Base-by-base conservation (phyloP, 2,797 vertebrate species). In the Diplodus puntazzo region DNA sequence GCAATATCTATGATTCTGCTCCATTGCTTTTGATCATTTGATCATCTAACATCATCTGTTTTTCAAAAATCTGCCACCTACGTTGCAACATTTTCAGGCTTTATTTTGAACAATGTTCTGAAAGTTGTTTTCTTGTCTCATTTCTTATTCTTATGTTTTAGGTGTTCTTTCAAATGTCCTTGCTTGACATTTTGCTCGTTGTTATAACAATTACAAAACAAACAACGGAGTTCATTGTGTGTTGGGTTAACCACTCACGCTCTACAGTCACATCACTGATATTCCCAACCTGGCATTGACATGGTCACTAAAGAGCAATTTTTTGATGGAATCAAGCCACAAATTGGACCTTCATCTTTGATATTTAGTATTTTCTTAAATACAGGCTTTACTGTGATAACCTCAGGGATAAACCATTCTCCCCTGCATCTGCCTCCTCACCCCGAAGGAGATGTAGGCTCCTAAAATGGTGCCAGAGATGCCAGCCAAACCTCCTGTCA, bases 371-470 rank as follows among this genome's bases (percentile, higher is more conserved):
- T 27, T 55, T 27, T 55, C 11, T 23, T 21, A 23, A 10, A 53
- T 11, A 17, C 65, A 45, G 8, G 60, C 2, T 57, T 53, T 59
- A 63, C 30, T 65, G 6, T 54, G 34, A 77, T 30, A 59, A 20
- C 1, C 23, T 60, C 11, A 54, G 17, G 42, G 17, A 62, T 60
- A 21, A 46, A 23, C 57, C 20, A 20, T 23, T 3, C 49, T 74
- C 54, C 50, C 9, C 43, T 42, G n/a, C 3, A 25, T 75, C 13
- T 1, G 55, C 20, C 27, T 64, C 13, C 96, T 97, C 94, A 98
- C 96, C 92, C 96, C 96, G 79, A 97, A 95, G 77, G 96, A 96
- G 89, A 97, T 96, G 80, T 91, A 98, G 57, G 96, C 95, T 57
- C 95, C 96, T 69, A 98, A 86, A 60, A 97, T 94, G 27, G 91